Evolutionary conservation across 1,140 invertebrate species (phyloP).

Genomic region (Triops longicaudatus): DNA sequence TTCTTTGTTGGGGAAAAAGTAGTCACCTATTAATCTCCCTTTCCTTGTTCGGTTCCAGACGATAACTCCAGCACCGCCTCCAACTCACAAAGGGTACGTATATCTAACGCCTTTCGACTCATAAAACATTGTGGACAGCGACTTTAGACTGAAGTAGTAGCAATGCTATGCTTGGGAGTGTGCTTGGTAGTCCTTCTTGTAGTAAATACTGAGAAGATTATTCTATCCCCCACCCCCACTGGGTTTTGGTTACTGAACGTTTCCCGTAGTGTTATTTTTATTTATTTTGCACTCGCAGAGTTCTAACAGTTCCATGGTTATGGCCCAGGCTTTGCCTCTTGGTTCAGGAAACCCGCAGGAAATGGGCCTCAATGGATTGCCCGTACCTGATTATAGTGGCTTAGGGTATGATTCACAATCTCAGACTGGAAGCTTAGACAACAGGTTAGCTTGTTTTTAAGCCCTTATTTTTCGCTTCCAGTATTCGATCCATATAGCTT

Average conservation of each 20-base stretch:
- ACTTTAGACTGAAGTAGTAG: not conserved
- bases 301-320: conserved; percentile 42
- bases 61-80: conserved; percentile 48
- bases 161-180: conserved; percentile 21
- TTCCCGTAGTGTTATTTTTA: conserved; percentile 24
- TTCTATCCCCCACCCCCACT: not conserved
- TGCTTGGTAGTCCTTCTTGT: conserved; percentile 21
- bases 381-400: not conserved
- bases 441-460: conserved; percentile 16
- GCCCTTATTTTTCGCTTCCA: not conserved
- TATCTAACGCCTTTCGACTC: not conserved
- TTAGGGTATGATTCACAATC: not conserved
- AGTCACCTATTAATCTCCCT: conserved; percentile 31
- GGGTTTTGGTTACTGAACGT: not conserved
- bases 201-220: not conserved
- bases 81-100: conserved; percentile 46
- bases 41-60: conserved; percentile 34
- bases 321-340: conserved; percentile 40
- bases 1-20: conserved; percentile 19
- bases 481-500: not conserved
- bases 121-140: not conserved
- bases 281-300: conserved; percentile 35
- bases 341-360: conserved; percentile 12
- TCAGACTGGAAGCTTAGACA: conserved; percentile 6
- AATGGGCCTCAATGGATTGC: not conserved